A percentile compares a stretch with the other conserved stretches of the same genome.
These are phyloP conservation scores for Epirrita christyi DNA, from an alignment of 2,888 invertebrate species.

Conservation along the genomic window DNA sequence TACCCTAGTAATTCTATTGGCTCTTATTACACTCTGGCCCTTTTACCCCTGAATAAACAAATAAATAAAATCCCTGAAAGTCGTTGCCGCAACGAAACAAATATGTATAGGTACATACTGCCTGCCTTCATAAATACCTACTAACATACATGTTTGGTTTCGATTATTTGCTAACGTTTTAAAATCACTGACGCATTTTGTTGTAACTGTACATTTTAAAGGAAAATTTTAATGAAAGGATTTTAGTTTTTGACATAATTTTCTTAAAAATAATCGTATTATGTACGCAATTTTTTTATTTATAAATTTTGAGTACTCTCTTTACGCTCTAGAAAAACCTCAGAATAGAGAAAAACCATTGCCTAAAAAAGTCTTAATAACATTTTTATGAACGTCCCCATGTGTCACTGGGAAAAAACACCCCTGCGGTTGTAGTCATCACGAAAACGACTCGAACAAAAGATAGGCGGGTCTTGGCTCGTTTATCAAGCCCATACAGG, in stretches of 20 bases:
- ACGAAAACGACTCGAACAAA: slow-evolving; percentile 45
- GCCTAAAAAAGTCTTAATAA: slow-evolving; percentile 21
- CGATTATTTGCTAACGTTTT: neutral
- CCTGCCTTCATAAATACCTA: slow-evolving; percentile 8
- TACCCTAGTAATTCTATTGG: slow-evolving; percentile 41
- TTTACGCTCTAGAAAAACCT: too few relatives aligned
- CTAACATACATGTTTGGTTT: too few relatives aligned
- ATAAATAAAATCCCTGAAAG: slow-evolving; percentile 41
- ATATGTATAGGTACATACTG: slow-evolving; percentile 23
- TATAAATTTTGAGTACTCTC: too few relatives aligned
- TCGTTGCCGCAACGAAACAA: slow-evolving; percentile 27
- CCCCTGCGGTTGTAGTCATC: slow-evolving; percentile 43
- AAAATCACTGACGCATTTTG: neutral
- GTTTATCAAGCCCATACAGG: slow-evolving; percentile 46
- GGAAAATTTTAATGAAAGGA: too few relatives aligned
- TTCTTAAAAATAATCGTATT: too few relatives aligned
- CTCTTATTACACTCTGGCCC: slow-evolving; percentile 39
- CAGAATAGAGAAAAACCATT: neutral
- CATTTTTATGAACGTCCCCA: slow-evolving; percentile 33
- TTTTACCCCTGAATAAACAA: slow-evolving; percentile 42
- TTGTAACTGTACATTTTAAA: neutral
- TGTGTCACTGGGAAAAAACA: slow-evolving; percentile 38
- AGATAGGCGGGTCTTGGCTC: slow-evolving; percentile 47
- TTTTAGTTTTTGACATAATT: too few relatives aligned
- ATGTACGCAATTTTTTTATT: too few relatives aligned